These are phyloP conservation scores for Gallinago paraguaiae DNA, from an alignment of 2,113 vertebrate species.

Conservation along the genomic window DNA sequence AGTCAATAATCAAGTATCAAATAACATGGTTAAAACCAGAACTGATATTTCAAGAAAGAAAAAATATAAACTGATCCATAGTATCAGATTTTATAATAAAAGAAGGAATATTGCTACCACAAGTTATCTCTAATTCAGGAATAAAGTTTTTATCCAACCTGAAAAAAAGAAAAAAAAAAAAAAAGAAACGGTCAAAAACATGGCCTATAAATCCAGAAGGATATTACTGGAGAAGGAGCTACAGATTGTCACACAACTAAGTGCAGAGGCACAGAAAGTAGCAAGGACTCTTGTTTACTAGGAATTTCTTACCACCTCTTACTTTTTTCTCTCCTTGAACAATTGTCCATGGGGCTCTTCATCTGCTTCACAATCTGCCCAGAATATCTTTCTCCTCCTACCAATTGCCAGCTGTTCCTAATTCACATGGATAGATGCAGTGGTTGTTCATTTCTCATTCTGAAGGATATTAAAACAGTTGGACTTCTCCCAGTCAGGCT, in stretches of 20 bases:
- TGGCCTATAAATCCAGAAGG: background rate
- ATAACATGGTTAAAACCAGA: background rate
- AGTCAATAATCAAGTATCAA: background rate
- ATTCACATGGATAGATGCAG: background rate
- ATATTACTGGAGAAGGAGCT: background rate
- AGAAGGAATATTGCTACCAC: background rate
- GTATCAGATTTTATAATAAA: background rate
- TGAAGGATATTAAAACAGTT: background rate
- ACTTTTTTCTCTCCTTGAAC: background rate
- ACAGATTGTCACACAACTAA: background rate
- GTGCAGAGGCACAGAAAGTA: background rate
- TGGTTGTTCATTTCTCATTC: background rate
- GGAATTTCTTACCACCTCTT: background rate
- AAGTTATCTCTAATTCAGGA: background rate
- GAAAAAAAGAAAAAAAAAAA: background rate
- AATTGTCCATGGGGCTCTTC: background rate
- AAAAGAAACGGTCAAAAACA: background rate
- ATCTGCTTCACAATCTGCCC: background rate
- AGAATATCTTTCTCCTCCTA: background rate
- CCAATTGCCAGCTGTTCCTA: background rate
- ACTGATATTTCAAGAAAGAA: background rate
- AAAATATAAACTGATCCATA: background rate
- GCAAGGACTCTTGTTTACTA: background rate
- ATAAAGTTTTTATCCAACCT: background rate
- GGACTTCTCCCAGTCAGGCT: background rate